phyloP scores from a whole-genome alignment of 2,888 invertebrate genomes.

The Stenurella melanura region DNA sequence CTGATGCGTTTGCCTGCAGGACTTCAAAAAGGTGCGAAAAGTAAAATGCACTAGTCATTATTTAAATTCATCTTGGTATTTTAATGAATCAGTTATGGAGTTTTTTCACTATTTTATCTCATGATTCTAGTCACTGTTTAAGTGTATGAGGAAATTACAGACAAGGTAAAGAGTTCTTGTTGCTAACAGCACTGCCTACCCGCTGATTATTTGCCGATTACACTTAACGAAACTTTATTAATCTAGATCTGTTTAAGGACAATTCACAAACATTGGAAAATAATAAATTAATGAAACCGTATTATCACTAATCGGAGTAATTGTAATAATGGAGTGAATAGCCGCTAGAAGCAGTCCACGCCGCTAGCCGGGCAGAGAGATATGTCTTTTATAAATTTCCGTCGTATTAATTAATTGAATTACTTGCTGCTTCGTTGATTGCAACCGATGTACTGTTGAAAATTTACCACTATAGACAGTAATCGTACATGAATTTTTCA shows the following conservation, averaged over 20 bases:
- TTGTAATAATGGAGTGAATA: slow-evolving; percentile 20
- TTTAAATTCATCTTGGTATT: too few species aligned
- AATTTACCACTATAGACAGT: not conserved
- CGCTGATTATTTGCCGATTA: not conserved
- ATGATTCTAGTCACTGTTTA: not conserved
- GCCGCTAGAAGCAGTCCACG: not conserved
- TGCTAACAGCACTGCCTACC: not conserved
- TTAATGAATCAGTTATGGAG: too few species aligned
- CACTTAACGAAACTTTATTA: not conserved
- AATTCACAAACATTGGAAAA: not conserved
- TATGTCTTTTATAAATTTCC: slow-evolving; percentile 8
- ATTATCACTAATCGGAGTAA: slow-evolving; percentile 20
- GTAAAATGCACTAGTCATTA: too few species aligned
- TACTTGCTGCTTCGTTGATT: slow-evolving; percentile 6
- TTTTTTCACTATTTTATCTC: too few species aligned
- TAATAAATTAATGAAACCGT: slow-evolving; percentile 18
- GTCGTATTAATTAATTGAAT: slow-evolving; percentile 19
- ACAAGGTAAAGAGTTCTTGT: not conserved
- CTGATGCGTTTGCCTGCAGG: too few species aligned
- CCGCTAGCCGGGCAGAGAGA: not conserved
- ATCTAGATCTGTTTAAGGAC: slow-evolving; percentile 7
- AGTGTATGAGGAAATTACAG: not conserved
- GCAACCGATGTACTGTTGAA: slow-evolving; percentile 13
- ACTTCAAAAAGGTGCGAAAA: too few species aligned
- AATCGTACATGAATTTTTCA: not conserved